Evolutionary conservation across 2,797 vertebrate genomes (phyloP).

Genomic region (Phylloscopus collybita): DNA sequence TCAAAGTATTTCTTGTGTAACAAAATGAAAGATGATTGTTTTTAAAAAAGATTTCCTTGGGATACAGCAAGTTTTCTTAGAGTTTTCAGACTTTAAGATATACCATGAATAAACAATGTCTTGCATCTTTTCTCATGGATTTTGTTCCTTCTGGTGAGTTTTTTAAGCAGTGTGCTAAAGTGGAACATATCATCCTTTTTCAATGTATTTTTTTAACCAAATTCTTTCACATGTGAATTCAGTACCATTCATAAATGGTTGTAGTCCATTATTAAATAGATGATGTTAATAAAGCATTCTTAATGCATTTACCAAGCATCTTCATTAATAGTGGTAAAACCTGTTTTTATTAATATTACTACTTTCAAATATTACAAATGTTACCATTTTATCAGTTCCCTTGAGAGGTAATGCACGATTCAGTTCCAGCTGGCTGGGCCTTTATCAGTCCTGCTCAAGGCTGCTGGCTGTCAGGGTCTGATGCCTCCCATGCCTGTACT

Average conservation of each 20-base stretch:
- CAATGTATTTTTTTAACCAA: conserved; percentile 35
- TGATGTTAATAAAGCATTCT: conserved; percentile 31
- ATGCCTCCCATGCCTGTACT: not conserved
- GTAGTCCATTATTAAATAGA: conserved; percentile 18
- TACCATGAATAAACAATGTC: conserved; percentile 29
- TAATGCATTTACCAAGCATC: not conserved
- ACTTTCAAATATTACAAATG: not conserved
- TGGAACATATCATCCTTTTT: conserved; percentile 9
- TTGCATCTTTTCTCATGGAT: conserved; percentile 30
- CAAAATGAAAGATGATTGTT: not conserved
- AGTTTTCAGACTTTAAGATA: conserved; percentile 29
- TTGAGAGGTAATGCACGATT: not conserved
- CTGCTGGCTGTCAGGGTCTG: not conserved
- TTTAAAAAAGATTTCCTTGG: conserved; percentile 22
- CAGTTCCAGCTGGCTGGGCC: not conserved
- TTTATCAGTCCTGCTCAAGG: not conserved
- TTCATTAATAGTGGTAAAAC: not conserved
- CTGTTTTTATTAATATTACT: not conserved
- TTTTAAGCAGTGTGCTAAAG: conserved; percentile 31
- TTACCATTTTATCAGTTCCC: not conserved
- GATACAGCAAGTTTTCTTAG: not conserved
- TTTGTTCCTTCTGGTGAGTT: conserved; percentile 46
- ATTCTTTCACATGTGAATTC: conserved; percentile 27
- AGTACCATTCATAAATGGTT: not conserved
- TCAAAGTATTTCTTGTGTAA: conserved; percentile 4